Evolutionary conservation across 2,888 invertebrate genomes (phyloP).

Genomic region (Oasisia sp.): DNA sequence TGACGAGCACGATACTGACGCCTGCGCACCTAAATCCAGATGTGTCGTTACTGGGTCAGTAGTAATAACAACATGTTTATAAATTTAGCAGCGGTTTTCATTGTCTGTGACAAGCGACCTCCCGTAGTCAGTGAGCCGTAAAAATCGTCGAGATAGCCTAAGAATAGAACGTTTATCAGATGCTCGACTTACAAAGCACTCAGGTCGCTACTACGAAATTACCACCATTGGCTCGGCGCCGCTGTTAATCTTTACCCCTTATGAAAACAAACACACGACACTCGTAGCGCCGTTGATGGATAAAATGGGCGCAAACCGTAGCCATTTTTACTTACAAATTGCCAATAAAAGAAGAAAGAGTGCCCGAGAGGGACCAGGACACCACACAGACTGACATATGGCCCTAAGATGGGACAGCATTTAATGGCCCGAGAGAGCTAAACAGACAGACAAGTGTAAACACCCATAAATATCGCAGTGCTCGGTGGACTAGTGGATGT

Average conservation of each 20-base stretch:
- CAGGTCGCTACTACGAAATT: background rate
- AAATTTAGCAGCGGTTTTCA: background rate
- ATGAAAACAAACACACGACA: background rate
- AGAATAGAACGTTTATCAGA: slow-evolving; percentile 6
- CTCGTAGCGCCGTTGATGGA: background rate
- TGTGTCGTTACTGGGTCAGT: background rate
- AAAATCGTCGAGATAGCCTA: background rate
- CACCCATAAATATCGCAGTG: background rate
- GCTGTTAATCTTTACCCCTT: background rate
- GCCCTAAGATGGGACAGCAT: background rate
- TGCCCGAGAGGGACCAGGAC: background rate
- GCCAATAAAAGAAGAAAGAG: background rate
- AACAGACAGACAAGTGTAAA: background rate
- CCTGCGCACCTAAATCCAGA: background rate
- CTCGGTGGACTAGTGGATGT: background rate
- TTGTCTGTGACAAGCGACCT: background rate
- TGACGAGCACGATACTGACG: background rate
- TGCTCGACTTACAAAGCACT: background rate
- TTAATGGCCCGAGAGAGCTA: background rate
- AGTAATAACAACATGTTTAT: background rate
- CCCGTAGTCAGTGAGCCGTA: background rate
- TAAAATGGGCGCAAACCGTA: background rate
- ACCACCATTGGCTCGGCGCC: background rate
- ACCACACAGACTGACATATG: background rate
- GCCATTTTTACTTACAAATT: background rate